Evolutionary conservation across 2,113 vertebrate genomes (phyloP), one percentile per base, ranked within the genome.

Genomic region (Serinus canaria): DNA sequence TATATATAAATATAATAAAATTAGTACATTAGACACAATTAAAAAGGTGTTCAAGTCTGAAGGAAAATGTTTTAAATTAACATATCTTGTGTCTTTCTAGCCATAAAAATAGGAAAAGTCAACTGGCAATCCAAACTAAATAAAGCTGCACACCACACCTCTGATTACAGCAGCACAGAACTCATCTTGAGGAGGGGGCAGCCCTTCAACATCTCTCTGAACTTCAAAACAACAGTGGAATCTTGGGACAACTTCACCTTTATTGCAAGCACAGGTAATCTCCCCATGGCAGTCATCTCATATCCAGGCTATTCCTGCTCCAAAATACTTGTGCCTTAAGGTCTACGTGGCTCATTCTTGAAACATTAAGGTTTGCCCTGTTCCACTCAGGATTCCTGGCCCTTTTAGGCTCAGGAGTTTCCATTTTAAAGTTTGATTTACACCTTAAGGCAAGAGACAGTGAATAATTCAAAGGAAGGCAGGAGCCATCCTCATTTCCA

Each of bases 121-220:
- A 92, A 92, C 13, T 96, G 95, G 96, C 98, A 98, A 56, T 90
- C 96, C 80, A 90, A 83, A 53, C 93, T 96, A 37, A 99, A 99
- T 82, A 99, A 98, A 97, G 96, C 79, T 55, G 96, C 90, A 43
- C 98, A 99, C 87, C 98, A 95, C 70, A 99, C 98, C 52, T 97
- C 96, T 53, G 98, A 98, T 77, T 98, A 98, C 30, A 98, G 97
- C 85, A 82, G 73, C 37, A 91, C 97, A 70, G 97, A 98, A 37
- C 68, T 97, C 86, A 97, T 99, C 39, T 76, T 98, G 31, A 98
- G 98, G 76, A 97, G 98, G 92, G 98, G 98, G 58, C 98, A 98
- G 35, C 90, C 97, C 43, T 98, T 99, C 94, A 97, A 23, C 82
- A 95, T 97, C 76, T 88, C 84, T 23, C 53, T 96, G 62, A 89